A percentile compares a stretch with the other conserved stretches of the same genome.
Evolutionary conservation across 2,797 vertebrate species (phyloP).

Genomic region (Sciurus carolinensis): DNA sequence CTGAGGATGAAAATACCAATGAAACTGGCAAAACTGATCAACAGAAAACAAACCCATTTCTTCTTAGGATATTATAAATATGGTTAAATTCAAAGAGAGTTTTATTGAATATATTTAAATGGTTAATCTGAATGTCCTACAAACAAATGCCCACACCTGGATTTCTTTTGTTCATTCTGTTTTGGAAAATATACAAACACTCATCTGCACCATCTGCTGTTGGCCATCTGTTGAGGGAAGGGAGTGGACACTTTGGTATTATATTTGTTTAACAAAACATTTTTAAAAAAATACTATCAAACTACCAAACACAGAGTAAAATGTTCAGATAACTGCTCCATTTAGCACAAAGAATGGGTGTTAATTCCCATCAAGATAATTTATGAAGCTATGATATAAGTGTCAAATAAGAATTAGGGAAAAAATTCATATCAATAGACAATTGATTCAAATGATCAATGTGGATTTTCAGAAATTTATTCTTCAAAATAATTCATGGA

Average conservation of each 20-base stretch:
- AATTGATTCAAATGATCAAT: not conserved
- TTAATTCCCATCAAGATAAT: not conserved
- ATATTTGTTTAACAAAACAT: constrained; percentile 69
- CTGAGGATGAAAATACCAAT: not conserved
- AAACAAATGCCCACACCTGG: constrained; percentile 40
- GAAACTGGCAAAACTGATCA: not conserved
- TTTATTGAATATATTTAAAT: not conserved
- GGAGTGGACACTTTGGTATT: not conserved
- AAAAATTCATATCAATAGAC: not conserved
- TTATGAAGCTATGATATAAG: not conserved
- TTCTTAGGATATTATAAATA: not conserved
- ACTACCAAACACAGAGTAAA: not conserved
- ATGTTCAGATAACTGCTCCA: not conserved
- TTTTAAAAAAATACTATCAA: constrained; percentile 38
- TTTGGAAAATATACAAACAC: constrained; percentile 65
- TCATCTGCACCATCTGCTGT: not conserved
- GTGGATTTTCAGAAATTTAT: not conserved
- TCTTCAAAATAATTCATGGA: not conserved
- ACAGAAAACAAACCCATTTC: not conserved
- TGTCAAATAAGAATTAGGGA: not conserved
- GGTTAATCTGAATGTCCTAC: not conserved
- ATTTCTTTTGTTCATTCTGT: not conserved
- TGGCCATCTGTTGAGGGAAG: constrained; percentile 55
- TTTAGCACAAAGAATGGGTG: not conserved
- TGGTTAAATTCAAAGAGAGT: not conserved